A percentile compares a stretch with the other conserved stretches of the same genome.
Evolutionary conservation across 2,113 vertebrate genomes (phyloP).

Genomic region (Oxyruncus cristatus): DNA sequence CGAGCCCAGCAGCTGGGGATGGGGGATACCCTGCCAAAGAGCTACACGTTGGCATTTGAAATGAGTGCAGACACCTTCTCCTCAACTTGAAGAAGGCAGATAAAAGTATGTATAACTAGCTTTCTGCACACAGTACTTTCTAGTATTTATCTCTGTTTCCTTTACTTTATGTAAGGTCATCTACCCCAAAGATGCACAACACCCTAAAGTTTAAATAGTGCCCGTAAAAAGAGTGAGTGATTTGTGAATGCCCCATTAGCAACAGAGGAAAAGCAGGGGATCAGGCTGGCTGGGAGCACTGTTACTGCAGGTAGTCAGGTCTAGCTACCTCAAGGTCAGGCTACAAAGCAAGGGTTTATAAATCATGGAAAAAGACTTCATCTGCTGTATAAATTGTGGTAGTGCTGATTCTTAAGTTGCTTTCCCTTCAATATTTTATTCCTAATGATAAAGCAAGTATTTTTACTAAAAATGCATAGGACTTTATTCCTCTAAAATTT

Average conservation of each 20-base stretch:
- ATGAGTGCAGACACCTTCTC: no score
- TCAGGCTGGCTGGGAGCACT: not conserved
- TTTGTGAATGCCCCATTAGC: fast-evolving
- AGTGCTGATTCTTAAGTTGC: not conserved
- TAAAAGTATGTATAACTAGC: no score
- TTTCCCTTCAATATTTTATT: not conserved
- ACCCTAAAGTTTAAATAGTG: not conserved
- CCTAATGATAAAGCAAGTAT: not conserved
- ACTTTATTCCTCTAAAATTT: not conserved
- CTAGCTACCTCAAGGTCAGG: not conserved
- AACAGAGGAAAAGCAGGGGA: not conserved
- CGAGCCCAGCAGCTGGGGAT: no score
- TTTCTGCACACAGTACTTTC: not conserved
- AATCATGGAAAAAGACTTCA: not conserved
- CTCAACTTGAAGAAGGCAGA: no score
- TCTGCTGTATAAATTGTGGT: not conserved
- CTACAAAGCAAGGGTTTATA: not conserved
- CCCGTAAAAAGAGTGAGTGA: not conserved
- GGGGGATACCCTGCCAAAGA: no score
- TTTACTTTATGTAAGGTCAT: not conserved
- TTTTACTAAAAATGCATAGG: not conserved
- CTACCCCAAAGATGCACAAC: not conserved
- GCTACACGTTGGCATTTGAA: no score
- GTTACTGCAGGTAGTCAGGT: not conserved
- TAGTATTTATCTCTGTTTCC: not conserved